Conservation (phyloP, 2,797 vertebrate species). For the Pipistrellus nathusii region DNA sequence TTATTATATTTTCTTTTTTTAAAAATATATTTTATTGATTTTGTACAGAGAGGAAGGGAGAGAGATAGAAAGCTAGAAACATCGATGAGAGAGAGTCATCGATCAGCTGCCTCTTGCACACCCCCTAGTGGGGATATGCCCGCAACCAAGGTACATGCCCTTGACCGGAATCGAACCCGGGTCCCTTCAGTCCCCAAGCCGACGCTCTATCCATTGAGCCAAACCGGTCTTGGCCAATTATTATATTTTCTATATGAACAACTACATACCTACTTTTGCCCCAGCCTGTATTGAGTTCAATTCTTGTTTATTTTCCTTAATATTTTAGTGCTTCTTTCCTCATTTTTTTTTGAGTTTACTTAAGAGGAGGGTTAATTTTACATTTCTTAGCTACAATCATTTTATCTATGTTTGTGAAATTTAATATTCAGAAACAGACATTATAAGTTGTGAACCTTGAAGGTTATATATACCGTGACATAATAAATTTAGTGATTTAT, state of each 20-base stretch:
- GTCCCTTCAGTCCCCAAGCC: no score
- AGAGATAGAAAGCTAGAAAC: no score
- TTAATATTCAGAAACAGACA: constrained; percentile 32
- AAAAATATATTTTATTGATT: no score
- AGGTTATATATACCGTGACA: not conserved
- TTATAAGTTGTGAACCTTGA: not conserved
- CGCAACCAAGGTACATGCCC: no score
- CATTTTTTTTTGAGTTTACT: constrained; percentile 46
- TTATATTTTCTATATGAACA: not conserved
- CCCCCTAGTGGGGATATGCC: no score
- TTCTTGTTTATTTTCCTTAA: not conserved
- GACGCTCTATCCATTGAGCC: no score
- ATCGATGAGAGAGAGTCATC: no score
- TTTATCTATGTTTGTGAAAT: constrained; percentile 38
- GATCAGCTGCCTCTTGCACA: no score
- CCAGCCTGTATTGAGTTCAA: not conserved
- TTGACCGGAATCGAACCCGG: no score
- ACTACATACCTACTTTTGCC: not conserved
- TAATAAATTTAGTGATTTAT: constrained; percentile 28
- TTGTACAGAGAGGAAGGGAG: no score
- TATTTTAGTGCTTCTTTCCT: constrained; percentile 1
- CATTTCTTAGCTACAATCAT: not conserved
- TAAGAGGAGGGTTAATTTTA: not conserved
- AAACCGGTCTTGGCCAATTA: no score
- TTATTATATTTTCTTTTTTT: not conserved